These are phyloP conservation scores for Halichoeres trimaculatus DNA, from an alignment of 2,113 vertebrate genomes.

Conservation along the genomic window DNA sequence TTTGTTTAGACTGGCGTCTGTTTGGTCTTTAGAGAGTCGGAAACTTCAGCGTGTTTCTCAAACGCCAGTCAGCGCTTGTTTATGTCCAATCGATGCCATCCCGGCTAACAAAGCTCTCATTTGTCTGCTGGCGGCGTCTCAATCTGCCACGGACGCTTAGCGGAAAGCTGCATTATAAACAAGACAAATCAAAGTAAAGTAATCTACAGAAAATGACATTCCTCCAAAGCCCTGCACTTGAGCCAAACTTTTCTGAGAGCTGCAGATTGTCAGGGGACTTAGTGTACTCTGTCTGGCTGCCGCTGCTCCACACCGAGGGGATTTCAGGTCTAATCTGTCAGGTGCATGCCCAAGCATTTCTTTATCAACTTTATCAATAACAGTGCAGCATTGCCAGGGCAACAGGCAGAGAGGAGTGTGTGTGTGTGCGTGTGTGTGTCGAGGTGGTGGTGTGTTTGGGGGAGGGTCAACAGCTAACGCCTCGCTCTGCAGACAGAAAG, in stretches of 20 bases:
- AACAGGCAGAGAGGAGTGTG: slow-evolving; percentile 18
- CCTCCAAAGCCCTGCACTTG: slow-evolving; percentile 27
- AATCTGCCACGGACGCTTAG: slow-evolving; percentile 30
- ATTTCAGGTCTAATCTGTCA: slow-evolving; percentile 77
- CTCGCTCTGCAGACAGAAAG: slow-evolving; percentile 47
- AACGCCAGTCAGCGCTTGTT: slow-evolving; percentile 34
- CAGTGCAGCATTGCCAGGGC: slow-evolving; percentile 58
- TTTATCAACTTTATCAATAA: slow-evolving; percentile 79
- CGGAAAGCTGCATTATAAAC: slow-evolving; percentile 23
- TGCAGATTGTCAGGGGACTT: slow-evolving; percentile 61
- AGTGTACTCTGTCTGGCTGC: slow-evolving; percentile 55
- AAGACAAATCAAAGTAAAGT: slow-evolving; percentile 51
- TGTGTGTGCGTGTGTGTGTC: not conserved
- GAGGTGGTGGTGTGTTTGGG: not conserved
- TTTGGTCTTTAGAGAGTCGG: slow-evolving; percentile 13
- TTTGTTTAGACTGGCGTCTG: slow-evolving; percentile 26
- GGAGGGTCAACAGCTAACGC: slow-evolving; percentile 29
- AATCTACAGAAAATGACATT: slow-evolving; percentile 52
- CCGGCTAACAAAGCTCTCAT: slow-evolving; percentile 18
- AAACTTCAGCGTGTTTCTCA: slow-evolving; percentile 27
- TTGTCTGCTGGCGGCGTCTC: slow-evolving; percentile 22
- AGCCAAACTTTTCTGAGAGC: slow-evolving; percentile 48
- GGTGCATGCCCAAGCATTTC: slow-evolving; percentile 77
- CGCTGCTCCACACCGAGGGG: slow-evolving; percentile 62
- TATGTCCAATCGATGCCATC: slow-evolving; percentile 31